phyloP scores from a whole-genome alignment of 2,113 vertebrate genomes.

The Oreamnos americanus region DNA sequence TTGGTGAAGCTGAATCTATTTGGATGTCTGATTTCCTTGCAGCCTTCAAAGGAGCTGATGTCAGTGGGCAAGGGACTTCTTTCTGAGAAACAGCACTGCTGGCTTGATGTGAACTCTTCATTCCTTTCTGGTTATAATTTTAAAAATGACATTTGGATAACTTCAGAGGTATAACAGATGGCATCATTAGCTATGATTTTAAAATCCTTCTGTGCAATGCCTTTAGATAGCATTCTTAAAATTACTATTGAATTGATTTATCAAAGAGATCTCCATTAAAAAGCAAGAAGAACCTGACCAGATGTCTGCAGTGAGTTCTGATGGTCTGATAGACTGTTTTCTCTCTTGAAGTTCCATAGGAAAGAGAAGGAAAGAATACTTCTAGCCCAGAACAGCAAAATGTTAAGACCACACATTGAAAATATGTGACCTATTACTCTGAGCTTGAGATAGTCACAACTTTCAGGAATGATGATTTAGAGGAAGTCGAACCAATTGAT shows the following conservation, averaged over 20 bases:
- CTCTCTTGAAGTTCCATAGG: not conserved
- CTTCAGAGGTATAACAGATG: not conserved
- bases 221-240: not conserved
- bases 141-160: not conserved
- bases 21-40: not conserved
- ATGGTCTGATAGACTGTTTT: not conserved
- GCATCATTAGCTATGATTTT: not conserved
- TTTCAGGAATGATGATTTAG: not conserved
- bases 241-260: not conserved
- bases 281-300: not conserved
- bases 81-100: not conserved
- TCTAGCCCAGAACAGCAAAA: not conserved
- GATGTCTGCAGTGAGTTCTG: not conserved
- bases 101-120: not conserved
- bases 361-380: too few species aligned
- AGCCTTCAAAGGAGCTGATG: not conserved
- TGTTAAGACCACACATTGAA: not conserved
- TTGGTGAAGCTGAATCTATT: not conserved
- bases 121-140: not conserved
- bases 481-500: not conserved
- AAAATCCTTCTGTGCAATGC: not conserved
- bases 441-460: not conserved
- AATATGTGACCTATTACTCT: not conserved
- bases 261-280: not conserved
- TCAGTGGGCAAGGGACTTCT: not conserved